Evolutionary conservation across 2,797 vertebrate species (phyloP).

Genomic region (Calcarius lapponicus): DNA sequence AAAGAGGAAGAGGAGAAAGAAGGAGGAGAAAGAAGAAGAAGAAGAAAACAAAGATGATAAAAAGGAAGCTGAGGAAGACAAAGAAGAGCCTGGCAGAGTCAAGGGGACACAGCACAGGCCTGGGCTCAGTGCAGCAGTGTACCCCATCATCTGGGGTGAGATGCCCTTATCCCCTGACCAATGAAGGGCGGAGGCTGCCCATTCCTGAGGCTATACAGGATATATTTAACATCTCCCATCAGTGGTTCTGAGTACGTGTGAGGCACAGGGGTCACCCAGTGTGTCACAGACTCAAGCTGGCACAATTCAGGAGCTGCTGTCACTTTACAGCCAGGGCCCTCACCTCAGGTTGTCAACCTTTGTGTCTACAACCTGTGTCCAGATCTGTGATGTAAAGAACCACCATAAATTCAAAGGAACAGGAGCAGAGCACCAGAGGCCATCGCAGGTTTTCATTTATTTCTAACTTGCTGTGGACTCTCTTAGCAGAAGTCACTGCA

Average conservation of each 20-base stretch:
- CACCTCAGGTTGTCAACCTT: background rate
- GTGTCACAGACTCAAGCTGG: rapidly evolving
- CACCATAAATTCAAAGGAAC: background rate
- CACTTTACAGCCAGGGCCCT: background rate
- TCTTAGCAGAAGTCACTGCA: rapidly evolving
- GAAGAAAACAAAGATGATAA: background rate
- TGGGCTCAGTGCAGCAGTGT: background rate
- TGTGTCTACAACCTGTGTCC: background rate
- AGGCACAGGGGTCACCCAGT: background rate
- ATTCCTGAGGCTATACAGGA: background rate
- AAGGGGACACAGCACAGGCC: background rate
- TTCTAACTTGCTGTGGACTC: background rate
- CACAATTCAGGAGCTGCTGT: background rate
- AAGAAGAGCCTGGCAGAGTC: background rate
- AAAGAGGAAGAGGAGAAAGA: background rate
- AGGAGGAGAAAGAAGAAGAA: no score
- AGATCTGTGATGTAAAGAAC: background rate
- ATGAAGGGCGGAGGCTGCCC: background rate
- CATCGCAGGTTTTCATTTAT: background rate
- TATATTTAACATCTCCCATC: background rate
- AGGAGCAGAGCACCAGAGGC: background rate
- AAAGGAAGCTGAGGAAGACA: background rate
- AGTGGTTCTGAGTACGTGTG: rapidly evolving
- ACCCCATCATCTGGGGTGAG: background rate
- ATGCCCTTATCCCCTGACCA: rapidly evolving